Evolutionary conservation across 2,888 invertebrate species (phyloP), one percentile per base, ranked within the genome.

Genomic region (Acrocyrtus sp.): DNA sequence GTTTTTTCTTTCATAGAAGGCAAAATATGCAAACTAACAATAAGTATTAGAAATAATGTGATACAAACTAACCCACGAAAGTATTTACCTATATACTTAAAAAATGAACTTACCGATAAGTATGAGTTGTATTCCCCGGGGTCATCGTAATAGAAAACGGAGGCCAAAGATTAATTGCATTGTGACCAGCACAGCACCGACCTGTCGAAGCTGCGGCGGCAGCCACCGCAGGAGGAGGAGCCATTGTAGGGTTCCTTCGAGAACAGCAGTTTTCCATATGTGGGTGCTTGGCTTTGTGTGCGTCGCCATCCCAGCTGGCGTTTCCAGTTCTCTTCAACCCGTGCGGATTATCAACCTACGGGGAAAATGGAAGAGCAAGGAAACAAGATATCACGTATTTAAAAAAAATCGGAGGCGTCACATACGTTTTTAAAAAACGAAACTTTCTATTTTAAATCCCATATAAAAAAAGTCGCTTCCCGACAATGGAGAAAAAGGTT

Each of bases 311-410:
- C 86, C 87, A 87, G 1, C 88, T 89, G 62, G 87, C 86, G 15
- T 89, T 88, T 1, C 88, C 88, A 57, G 88, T 87, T 15, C 91
- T 85, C 82, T 91, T 91, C 0, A 88, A 81, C 0, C 89, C 89
- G 75, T 89, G 75, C 2, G 43, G 24, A 1, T 19, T 43, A 12
- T 70, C 70, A 10, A 10, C 54, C 54, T 53, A 27, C 39, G 50
- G 19, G 21, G 3, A 53, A 24, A 8, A 39, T 53, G 10, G 53
- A 8, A 10, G 12, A 39, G 8, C 12, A 39, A 39, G 12, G 8
- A 8, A 39, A 39, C 39, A 39, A 39, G 8, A 12, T 39, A 10
- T n/a, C n/a, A n/a, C n/a, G n/a, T n/a, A n/a, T n/a, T n/a, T n/a
- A n/a, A n/a, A n/a, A n/a, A n/a, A n/a, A n/a, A n/a, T n/a, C n/a